phyloP scores from a whole-genome alignment of 2,797 vertebrate species.

The Botia almorhae region DNA sequence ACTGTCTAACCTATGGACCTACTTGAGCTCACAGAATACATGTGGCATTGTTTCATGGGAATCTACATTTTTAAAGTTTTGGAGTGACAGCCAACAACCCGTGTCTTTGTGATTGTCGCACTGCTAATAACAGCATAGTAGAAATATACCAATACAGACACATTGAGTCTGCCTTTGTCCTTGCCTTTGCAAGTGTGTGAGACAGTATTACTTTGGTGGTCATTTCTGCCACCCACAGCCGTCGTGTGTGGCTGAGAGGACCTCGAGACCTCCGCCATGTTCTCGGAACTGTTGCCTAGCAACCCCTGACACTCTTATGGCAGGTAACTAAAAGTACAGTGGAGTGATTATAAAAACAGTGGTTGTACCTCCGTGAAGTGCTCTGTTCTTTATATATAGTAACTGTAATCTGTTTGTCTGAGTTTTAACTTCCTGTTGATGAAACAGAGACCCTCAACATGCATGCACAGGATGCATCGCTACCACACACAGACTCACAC shows the following conservation, averaged over 20 bases:
- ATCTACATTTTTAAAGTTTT: slow-evolving; percentile 25
- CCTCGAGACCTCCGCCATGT: slow-evolving; percentile 54
- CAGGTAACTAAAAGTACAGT: slow-evolving; percentile 28
- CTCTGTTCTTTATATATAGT: slow-evolving; percentile 1
- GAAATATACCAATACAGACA: slow-evolving; percentile 12
- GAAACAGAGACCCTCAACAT: background rate
- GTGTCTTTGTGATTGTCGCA: background rate
- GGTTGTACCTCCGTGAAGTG: background rate
- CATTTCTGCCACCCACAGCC: slow-evolving; percentile 55
- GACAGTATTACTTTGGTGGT: slow-evolving; percentile 39
- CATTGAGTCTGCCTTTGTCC: slow-evolving; percentile 33
- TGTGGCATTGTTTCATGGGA: slow-evolving; percentile 37
- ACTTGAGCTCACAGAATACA: slow-evolving; percentile 54
- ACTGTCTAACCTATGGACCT: slow-evolving; percentile 43
- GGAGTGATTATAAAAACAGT: slow-evolving; percentile 5
- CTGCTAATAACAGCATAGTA: slow-evolving; percentile 37
- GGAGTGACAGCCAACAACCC: slow-evolving; percentile 20
- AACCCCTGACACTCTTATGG: slow-evolving; percentile 19
- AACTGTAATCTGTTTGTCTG: background rate
- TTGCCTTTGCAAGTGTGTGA: slow-evolving; percentile 40
- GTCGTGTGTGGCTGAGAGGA: slow-evolving; percentile 56
- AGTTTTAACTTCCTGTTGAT: background rate
- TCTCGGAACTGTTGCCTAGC: slow-evolving; percentile 54
- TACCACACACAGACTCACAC: slow-evolving; percentile 54
- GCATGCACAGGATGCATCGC: background rate